Evolutionary conservation across 2,113 vertebrate species (phyloP), one percentile per base, ranked within the genome.

Genomic region (Lophura nycthemera): DNA sequence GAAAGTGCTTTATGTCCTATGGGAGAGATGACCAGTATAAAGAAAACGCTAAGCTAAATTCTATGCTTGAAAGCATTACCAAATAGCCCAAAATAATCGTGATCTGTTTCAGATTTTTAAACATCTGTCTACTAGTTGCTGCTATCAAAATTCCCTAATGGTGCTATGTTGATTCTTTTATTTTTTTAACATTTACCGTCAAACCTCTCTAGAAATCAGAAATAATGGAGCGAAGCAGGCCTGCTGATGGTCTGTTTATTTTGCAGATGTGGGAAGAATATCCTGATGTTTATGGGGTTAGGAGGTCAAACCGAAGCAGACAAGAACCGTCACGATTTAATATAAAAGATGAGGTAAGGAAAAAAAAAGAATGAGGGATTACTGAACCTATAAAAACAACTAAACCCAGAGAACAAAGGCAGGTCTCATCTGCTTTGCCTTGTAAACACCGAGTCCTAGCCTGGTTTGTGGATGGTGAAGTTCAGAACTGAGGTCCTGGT

Each of bases 181-280:
- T 57, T n/a, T 59, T 3, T 3, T 64, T 40, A 61, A 25, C 69
- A 30, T 48, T 65, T 45, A 59, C 50, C 61, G 86, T 78, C 48
- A 70, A 57, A 43, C 67, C 47, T 95, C 84, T 59, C 57, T 78
- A 20, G 93, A 88, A 85, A 69, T 93, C 54, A 96, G 59, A 92
- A 96, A 75, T 77, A 87, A 74, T 75, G 63, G 83, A 88, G 52
- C 83, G 48, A 96, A 95, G 92, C 96, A 97, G 97, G 93, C 92
- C 94, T 90, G 92, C 95, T 96, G 88, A 79, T 96, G 80, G 79
- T 97, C 86, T 97, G 34, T 98, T 96, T 97, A 72, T 98, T 97
- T 98, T 98, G 78, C 98, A 99, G 99, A 99, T 99, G 99, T 99
- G 99, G 99, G 99, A 99, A 96, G 99, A 99, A 94, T 99, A 99